Base-by-base conservation (phyloP, 2,797 vertebrate species). In the Gadopsis bispinosus region DNA sequence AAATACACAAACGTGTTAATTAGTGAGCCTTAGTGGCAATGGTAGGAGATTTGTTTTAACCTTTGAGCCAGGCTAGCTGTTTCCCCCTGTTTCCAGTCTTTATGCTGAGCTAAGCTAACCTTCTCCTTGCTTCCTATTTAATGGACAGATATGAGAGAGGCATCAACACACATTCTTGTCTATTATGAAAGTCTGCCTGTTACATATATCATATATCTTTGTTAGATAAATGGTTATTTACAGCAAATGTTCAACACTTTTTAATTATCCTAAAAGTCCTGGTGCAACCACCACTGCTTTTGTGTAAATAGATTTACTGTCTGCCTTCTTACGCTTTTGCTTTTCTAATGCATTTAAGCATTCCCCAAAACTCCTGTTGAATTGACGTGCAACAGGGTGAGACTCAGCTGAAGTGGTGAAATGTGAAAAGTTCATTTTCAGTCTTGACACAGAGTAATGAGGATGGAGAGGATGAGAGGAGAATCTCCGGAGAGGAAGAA, bases 401-500 rank as follows among this genome's bases (percentile, higher is more conserved):
- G 77, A 72, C 78, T 83, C 55, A 43, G 68, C 54, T 54, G 67
- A 84, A 66, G 74, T 6, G 47, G 53, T 51, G 63, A 86, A 80
- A 83, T 87, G 86, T 87, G 88, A 88, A 90, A 90, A 86, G 89
- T 90, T 90, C 69, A 79, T 86, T 87, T 90, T 84, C 53, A 81
- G 80, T 71, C 80, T 90, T 87, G 86, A 87, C 51, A 72, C 81
- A 22, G 73, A 75, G 76, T 85, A 86, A 83, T 86, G 85, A 86
- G 90, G 84, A 86, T 75, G 79, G 72, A 80, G 81, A 85, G 85
- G 87, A 91, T 84, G 88, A 91, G 87, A 79, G 71, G 72, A 76
- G 87, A 58, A 77, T 79, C 73, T 84, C 59, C 51, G 75, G 81
- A 85, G 88, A 92, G 91, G 90, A 94, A 94, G 92, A 92, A 75